phyloP scores from a whole-genome alignment of 2,888 invertebrate species.

The Venusia cambrica region DNA sequence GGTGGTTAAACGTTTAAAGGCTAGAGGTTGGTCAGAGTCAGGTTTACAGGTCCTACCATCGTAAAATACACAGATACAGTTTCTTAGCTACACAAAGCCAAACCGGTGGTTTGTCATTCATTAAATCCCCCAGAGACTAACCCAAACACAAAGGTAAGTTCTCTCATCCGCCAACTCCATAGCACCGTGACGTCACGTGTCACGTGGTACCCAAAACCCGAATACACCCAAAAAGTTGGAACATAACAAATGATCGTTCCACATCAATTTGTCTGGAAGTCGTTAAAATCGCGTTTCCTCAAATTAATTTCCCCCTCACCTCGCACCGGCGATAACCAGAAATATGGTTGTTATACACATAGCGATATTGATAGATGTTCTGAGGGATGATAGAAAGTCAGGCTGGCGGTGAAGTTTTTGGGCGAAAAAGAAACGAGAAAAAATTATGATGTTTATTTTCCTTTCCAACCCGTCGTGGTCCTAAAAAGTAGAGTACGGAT shows the following conservation, averaged over 20 bases:
- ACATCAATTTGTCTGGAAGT: constrained; percentile 67
- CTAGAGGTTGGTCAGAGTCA: no score
- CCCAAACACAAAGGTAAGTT: constrained; percentile 10
- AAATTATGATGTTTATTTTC: constrained; percentile 3
- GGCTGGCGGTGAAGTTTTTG: constrained; percentile 12
- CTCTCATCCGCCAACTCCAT: constrained; percentile 9
- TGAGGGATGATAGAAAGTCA: constrained; percentile 37
- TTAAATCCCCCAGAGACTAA: constrained; percentile 10
- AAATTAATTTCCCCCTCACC: constrained; percentile 65
- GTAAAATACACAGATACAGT: no score
- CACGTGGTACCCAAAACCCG: no score
- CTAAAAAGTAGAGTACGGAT: no score
- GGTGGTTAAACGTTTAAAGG: no score
- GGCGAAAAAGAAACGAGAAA: no score
- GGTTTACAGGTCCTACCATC: no score
- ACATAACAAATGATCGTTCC: constrained; percentile 69
- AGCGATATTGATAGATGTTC: constrained; percentile 55
- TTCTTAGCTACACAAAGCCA: no score
- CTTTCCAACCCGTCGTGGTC: no score
- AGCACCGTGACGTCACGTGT: constrained; percentile 16
- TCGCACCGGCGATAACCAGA: constrained; percentile 45
- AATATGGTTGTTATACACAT: constrained; percentile 56
- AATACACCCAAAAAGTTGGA: constrained; percentile 48
- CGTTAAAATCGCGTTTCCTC: constrained; percentile 71
- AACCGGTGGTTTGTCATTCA: no score